Base-by-base conservation (phyloP, 2,888 invertebrate species). In the Candidula unifasciata region DNA sequence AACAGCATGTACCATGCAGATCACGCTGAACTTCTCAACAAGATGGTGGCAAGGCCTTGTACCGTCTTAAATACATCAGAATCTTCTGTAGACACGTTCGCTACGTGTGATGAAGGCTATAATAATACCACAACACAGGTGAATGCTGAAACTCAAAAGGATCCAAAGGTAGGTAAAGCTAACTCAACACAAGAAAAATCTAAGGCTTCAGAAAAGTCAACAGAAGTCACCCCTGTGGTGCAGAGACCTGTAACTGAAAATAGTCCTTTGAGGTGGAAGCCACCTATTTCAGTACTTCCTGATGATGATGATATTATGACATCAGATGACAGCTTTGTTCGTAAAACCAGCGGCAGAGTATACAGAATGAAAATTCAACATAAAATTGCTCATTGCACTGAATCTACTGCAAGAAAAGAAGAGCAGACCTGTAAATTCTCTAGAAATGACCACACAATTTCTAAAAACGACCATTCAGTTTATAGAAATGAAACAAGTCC, bases 41-140 rank as follows among this genome's bases (percentile, higher is more conserved):
- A 10, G 24, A 30, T 44, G 18, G 44, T 24, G 8, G 64, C 37
- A 64, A 74, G 13, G 64, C 27, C 35, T n/a, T 24, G 37, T 44
- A 37, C 37, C 30, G 64, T 8, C 21, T 16, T 73, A n/a, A 73
- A 52, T 66, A 78, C 35, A 16, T 83, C 81, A 27, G 81, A 76
- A 24, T 86, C 85, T 44, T 88, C 88, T 27, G 69, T 81, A 66
- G 89, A 89, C 71, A 89, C 89, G 44, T 90, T 87, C 86, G 85
- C 89, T 18, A 89, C 90, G 13, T 90, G 91, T 82, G 80, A 79
- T 57, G 85, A 86, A 76, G 83, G 78, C 52, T 33, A 30, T 24
- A 57, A 33, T 84, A 44, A 69, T 37, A 68, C 33, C 2, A 37
- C 37, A 24, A 64, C 64, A 35, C 21, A 78, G 24, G 77, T 37